Conservation (phyloP, 2,113 vertebrate species). For the Chloebia gouldiae region DNA sequence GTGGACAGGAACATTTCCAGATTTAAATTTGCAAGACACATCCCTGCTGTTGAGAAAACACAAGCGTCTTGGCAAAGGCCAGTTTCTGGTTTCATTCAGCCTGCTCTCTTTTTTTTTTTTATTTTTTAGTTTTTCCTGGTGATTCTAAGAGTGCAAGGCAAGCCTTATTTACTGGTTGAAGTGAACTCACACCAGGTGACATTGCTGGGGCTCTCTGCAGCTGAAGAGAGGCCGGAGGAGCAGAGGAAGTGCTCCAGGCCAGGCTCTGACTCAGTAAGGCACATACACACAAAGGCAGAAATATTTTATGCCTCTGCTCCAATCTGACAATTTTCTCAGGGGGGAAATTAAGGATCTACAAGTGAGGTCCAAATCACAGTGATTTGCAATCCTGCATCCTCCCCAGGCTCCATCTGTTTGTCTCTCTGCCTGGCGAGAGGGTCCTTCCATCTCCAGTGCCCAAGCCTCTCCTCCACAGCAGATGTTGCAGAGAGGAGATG, state of each 20-base stretch:
- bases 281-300: neutral
- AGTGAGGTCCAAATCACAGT: slow-evolving; percentile 24
- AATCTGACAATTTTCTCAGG: neutral
- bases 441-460: neutral
- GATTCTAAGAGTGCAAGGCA: neutral
- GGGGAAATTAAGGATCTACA: slow-evolving; percentile 28
- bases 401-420: slow-evolving; percentile 34
- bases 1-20: neutral
- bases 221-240: slow-evolving; percentile 19
- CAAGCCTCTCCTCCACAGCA: slow-evolving; percentile 1
- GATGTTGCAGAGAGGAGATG: slow-evolving; percentile 7
- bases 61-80: neutral
- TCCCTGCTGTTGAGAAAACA: neutral
- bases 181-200: neutral
- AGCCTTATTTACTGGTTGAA: neutral
- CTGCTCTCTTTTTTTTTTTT: neutral
- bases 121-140: neutral
- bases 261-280: slow-evolving; percentile 21
- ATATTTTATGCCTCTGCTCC: neutral
- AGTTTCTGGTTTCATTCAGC: slow-evolving; percentile 34
- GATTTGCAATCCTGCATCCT: neutral
- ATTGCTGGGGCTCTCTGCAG: neutral
- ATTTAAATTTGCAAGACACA: neutral
- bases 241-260: slow-evolving; percentile 41
- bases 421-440: neutral